Evolutionary conservation across 2,113 vertebrate species (phyloP), one percentile per base, ranked within the genome.

Genomic region (Lutjanus erythropterus): DNA sequence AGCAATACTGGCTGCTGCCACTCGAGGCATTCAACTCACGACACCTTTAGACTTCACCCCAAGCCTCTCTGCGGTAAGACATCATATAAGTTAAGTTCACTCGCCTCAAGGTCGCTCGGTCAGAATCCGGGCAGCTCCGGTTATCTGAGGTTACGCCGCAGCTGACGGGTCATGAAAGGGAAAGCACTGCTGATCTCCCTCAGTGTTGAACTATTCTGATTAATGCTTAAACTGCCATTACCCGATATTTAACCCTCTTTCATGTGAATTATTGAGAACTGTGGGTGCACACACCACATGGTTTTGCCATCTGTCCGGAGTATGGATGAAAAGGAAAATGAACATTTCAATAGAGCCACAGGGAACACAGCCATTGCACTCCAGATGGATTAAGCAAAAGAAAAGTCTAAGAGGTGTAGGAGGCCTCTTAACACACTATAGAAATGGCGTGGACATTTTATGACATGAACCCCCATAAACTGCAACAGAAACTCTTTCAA

Each of bases 241-340:
- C 42, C 89, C 80, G 18, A 85, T 84, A 86, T 78, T 85, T 88
- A 88, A 91, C 88, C 83, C 75, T 82, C 77, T 78, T 91, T 86
- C 74, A 78, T 80, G 80, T 91, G 33, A 91, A 92, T 88, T 89
- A 90, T 91, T 89, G 41, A 92, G 66, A 75, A 83, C 58, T 64
- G 53, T 81, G 62, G 58, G 81, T 56, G 83, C 82, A 85, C 55
- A 35, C 60, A 50, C 81, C 89, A 93, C 86, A 89, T 92, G 87
- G 86, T 83, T 91, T 83, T 75, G 73, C 92, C 91, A 93, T 94
- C 91, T 94, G 92, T 89, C 86, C 56, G 5, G 64, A 88, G 74
- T 72, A 72, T 49, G 64, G 44, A 80, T 69, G 64, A 83, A 87
- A 86, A 78, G 52, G 50, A 71, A 75, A 66, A 58, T 58, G 65